These are phyloP conservation scores for Xylota segnis DNA, from an alignment of 2,888 invertebrate genomes.

Conservation along the genomic window DNA sequence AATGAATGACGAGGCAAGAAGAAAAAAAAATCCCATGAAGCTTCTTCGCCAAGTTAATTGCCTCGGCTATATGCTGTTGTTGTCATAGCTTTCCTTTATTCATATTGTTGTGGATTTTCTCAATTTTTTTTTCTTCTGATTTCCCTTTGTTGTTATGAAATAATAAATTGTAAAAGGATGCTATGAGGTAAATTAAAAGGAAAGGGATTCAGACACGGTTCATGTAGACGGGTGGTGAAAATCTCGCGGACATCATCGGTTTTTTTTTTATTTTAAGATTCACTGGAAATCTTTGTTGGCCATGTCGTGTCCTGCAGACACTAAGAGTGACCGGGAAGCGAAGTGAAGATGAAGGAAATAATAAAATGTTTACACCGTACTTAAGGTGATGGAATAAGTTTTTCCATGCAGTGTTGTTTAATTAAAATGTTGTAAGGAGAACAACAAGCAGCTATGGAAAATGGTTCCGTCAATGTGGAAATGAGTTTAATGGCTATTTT, in stretches of 20 bases:
- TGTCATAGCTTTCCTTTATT: constrained; percentile 24
- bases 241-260: constrained; percentile 16
- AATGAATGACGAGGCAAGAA: constrained; percentile 22
- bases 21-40: neutral
- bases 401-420: neutral
- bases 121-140: too few relatives aligned
- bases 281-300: neutral
- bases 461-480: too few relatives aligned
- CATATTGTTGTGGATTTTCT: constrained; percentile 16
- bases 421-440: neutral
- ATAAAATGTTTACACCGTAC: neutral
- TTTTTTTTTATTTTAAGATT: constrained; percentile 11
- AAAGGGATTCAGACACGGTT: neutral
- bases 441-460: neutral
- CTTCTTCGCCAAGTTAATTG: constrained; percentile 65
- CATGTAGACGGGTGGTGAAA: constrained; percentile 3
- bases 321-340: neutral
- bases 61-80: constrained; percentile 36
- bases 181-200: constrained; percentile 43
- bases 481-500: too few relatives aligned
- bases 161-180: constrained; percentile 38
- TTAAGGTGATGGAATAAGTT: neutral
- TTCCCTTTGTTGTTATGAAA: constrained; percentile 14
- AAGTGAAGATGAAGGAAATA: neutral
- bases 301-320: neutral